Evolutionary conservation across 2,888 invertebrate genomes (phyloP).

Genomic region (Andrena minutula): DNA sequence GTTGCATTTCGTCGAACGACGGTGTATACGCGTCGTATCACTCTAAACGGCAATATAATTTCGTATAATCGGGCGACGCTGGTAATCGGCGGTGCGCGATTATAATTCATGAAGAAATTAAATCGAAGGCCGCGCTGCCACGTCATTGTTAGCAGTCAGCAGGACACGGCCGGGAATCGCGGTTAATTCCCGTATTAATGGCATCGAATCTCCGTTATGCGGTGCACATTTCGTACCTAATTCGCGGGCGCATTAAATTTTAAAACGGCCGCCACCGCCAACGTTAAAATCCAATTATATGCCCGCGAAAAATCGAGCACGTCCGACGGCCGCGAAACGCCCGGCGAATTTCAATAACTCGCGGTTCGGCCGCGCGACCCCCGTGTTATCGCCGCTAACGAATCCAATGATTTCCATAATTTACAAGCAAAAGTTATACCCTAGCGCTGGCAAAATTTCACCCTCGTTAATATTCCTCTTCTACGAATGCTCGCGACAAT

Average conservation of each 20-base stretch:
- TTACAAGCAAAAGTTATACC: background rate
- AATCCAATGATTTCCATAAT: constrained; percentile 31
- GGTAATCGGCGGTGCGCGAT: constrained; percentile 10
- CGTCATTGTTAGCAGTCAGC: background rate
- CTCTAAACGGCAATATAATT: constrained; percentile 25
- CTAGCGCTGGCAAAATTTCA: background rate
- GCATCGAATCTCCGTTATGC: background rate
- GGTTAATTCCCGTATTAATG: constrained; percentile 33
- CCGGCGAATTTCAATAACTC: constrained; percentile 31
- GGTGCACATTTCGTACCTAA: constrained; percentile 4
- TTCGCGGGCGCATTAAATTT: constrained; percentile 13
- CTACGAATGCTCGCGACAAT: background rate
- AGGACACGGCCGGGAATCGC: background rate
- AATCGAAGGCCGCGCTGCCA: constrained; percentile 1
- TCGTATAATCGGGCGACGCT: background rate
- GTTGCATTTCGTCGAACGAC: background rate
- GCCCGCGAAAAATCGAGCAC: background rate
- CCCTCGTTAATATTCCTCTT: background rate
- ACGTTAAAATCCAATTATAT: constrained; percentile 10
- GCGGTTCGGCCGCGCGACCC: background rate
- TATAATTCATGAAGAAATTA: constrained; percentile 30
- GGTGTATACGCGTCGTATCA: background rate
- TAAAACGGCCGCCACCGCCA: background rate
- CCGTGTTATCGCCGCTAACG: constrained; percentile 14
- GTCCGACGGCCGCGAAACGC: background rate